Evolutionary conservation across 2,113 vertebrate species (phyloP).

Genomic region (Chamaea fasciata): DNA sequence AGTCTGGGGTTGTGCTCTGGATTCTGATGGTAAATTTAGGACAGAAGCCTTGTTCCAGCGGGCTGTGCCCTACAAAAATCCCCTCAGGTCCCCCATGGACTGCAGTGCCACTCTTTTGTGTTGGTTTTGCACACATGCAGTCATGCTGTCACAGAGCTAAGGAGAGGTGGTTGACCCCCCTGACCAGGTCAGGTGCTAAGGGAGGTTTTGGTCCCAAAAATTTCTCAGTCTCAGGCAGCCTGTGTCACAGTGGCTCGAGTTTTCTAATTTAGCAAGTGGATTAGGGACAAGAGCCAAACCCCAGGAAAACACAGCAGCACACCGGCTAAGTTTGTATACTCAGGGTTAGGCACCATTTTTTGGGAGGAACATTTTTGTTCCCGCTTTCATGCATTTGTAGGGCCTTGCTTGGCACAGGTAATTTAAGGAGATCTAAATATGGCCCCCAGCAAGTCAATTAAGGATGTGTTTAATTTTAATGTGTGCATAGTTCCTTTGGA

Average conservation of each 20-base stretch:
- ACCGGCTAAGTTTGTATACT: background rate
- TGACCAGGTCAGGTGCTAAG: background rate
- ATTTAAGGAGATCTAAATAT: conserved; percentile 30
- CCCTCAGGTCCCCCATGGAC: background rate
- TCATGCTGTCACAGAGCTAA: background rate
- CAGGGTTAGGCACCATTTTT: background rate
- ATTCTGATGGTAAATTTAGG: background rate
- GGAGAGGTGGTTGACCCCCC: background rate
- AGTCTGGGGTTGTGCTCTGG: background rate
- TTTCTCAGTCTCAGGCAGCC: background rate
- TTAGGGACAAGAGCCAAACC: background rate
- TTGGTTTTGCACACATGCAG: background rate
- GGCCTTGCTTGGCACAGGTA: background rate
- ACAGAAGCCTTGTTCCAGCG: background rate
- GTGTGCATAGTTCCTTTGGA: conserved; percentile 34
- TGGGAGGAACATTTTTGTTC: background rate
- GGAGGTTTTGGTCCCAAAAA: background rate
- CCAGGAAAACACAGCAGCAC: background rate
- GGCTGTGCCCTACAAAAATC: background rate
- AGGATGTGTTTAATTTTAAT: conserved; percentile 50
- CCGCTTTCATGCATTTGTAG: background rate
- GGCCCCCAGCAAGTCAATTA: conserved; percentile 32
- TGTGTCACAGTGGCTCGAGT: background rate
- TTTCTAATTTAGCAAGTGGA: background rate
- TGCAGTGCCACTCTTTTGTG: background rate